These are phyloP conservation scores for Hexactinellida sp. DNA, from an alignment of 37 sponge, comb jelly and placozoan genomes.

Conservation along the genomic window DNA sequence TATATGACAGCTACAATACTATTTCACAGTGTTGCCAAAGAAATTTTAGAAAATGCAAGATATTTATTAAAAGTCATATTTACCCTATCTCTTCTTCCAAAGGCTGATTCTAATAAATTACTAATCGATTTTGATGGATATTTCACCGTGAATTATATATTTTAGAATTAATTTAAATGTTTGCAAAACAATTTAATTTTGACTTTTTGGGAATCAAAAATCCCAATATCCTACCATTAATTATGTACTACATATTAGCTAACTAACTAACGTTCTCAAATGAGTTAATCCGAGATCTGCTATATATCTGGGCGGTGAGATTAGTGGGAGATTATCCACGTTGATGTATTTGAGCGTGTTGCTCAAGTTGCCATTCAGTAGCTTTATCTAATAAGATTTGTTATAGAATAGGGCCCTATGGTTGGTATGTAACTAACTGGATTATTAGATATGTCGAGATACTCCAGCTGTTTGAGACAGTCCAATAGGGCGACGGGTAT, in stretches of 20 bases:
- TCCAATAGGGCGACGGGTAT: not conserved
- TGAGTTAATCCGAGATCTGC: not conserved
- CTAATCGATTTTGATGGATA: too few relatives aligned
- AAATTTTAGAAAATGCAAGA: too few relatives aligned
- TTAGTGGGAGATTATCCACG: not conserved
- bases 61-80: too few relatives aligned
- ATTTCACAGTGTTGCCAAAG: not conserved
- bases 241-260: too few relatives aligned
- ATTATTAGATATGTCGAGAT: constrained; percentile 6
- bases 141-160: too few relatives aligned
- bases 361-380: not conserved
- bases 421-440: not conserved
- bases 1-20: too few relatives aligned
- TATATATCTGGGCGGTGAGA: not conserved
- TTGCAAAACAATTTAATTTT: too few relatives aligned
- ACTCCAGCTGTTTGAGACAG: not conserved
- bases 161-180: too few relatives aligned
- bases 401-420: not conserved
- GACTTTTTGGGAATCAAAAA: too few relatives aligned
- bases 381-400: not conserved
- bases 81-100: too few relatives aligned
- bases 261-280: not conserved
- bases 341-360: not conserved
- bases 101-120: too few relatives aligned
- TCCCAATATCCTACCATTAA: too few relatives aligned